A percentile compares a stretch with the other conserved stretches of the same genome.
Conservation (phyloP, 1,140 invertebrate species). For the Gonioctena quinquepunctata region DNA sequence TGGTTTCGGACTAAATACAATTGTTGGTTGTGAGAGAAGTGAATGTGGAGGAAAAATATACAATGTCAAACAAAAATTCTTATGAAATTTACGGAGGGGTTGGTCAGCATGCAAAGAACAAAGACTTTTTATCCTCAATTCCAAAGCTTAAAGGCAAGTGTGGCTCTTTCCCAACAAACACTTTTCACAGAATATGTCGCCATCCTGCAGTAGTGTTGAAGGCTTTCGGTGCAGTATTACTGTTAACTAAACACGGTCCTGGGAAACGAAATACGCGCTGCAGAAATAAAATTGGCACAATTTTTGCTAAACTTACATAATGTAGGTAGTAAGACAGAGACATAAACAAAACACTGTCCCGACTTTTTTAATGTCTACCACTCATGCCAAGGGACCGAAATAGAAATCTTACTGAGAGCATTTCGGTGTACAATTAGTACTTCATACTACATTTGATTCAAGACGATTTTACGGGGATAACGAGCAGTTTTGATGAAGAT, state of each 20-base stretch:
- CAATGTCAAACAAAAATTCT: too few relatives aligned
- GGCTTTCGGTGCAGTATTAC: background rate
- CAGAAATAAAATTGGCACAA: conserved; percentile 29
- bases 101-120: too few relatives aligned
- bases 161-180: too few relatives aligned
- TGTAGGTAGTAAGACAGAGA: conserved; percentile 14
- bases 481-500: too few relatives aligned
- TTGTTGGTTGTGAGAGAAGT: too few relatives aligned
- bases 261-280: background rate
- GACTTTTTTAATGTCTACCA: conserved; percentile 29
- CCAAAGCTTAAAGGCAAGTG: too few relatives aligned
- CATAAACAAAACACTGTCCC: conserved; percentile 24
- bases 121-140: too few relatives aligned
- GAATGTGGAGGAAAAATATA: too few relatives aligned
- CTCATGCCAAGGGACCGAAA: conserved; percentile 21
- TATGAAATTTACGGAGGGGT: too few relatives aligned
- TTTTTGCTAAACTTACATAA: conserved; percentile 27
- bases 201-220: too few relatives aligned
- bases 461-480: background rate
- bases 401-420: background rate
- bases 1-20: too few relatives aligned
- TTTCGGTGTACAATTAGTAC: background rate
- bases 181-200: too few relatives aligned
- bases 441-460: background rate
- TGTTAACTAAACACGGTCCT: background rate